Conservation (phyloP, 1,140 invertebrate species). For the Sitodiplosis mosellana region DNA sequence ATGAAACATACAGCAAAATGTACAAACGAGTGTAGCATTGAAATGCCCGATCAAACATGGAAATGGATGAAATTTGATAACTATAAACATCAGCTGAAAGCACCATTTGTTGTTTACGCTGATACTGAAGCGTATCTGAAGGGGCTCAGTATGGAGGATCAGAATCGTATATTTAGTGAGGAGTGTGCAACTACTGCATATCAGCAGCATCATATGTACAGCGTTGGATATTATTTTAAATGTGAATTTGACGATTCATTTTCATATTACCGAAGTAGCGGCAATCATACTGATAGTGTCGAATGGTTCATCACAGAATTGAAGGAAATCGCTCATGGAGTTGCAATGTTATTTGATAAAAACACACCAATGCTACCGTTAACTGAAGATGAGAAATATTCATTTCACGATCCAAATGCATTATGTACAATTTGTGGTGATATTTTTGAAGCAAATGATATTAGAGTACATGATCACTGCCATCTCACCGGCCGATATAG, state of each 20-base stretch:
- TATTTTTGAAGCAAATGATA: constrained; percentile 7
- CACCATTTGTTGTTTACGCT: constrained; percentile 18
- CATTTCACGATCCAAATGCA: not conserved
- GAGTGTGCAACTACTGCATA: too few relatives aligned
- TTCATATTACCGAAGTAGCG: too few relatives aligned
- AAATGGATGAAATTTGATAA: constrained; percentile 10
- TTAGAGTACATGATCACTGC: constrained; percentile 14
- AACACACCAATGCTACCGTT: not conserved
- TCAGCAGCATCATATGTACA: too few relatives aligned
- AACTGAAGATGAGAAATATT: not conserved
- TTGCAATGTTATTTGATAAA: not conserved
- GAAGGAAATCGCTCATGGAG: not conserved
- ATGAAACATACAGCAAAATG: too few relatives aligned
- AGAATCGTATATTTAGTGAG: too few relatives aligned
- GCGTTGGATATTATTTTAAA: too few relatives aligned
- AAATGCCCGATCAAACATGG: too few relatives aligned
- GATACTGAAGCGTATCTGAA: constrained; percentile 19
- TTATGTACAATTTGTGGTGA: constrained; percentile 18
- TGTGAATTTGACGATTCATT: too few relatives aligned
- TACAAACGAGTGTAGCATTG: too few relatives aligned
- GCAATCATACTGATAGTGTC: too few relatives aligned
- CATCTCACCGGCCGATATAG: constrained; percentile 19
- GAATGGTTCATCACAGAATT: too few relatives aligned
- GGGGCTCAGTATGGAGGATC: too few relatives aligned
- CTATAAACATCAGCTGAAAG: constrained; percentile 10